A percentile compares a stretch with the other conserved stretches of the same genome.
Evolutionary conservation across 2,113 vertebrate species (phyloP).

Genomic region (Excalfactoria chinensis): DNA sequence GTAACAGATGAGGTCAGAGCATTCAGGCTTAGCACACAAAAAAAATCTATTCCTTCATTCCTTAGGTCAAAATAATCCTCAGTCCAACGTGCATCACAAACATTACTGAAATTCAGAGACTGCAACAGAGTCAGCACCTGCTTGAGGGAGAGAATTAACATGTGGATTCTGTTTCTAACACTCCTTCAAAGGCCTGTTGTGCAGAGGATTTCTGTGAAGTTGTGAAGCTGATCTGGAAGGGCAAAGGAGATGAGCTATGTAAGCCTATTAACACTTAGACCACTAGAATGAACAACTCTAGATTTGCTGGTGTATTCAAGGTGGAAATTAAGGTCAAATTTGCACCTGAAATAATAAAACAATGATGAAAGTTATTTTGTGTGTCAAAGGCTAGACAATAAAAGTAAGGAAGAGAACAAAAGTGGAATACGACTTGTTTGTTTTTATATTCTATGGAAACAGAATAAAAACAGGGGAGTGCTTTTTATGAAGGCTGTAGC

Average conservation of each 20-base stretch:
- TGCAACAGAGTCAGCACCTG: neutral
- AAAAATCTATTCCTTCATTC: neutral
- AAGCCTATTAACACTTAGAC: neutral
- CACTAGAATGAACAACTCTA: neutral
- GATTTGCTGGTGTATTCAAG: neutral
- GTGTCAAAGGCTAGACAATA: neutral
- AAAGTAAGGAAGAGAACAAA: neutral
- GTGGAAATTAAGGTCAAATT: neutral
- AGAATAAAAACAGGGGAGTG: neutral
- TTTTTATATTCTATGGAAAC: neutral
- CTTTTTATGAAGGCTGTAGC: neutral
- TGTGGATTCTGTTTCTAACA: neutral
- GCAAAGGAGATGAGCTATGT: neutral
- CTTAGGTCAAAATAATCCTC: neutral
- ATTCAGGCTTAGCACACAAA: neutral
- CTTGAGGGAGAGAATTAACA: conserved; percentile 7
- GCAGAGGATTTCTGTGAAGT: neutral
- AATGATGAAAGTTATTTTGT: neutral
- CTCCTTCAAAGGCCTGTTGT: conserved; percentile 1
- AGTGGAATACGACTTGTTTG: neutral
- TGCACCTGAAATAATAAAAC: neutral
- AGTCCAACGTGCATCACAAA: neutral
- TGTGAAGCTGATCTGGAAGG: neutral
- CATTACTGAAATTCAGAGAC: neutral
- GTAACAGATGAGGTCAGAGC: neutral